Percentiles rank a stretch among this genome's conserved stretches.
Conservation (phyloP, 2,113 vertebrate genomes). For the Vimba vimba region DNA sequence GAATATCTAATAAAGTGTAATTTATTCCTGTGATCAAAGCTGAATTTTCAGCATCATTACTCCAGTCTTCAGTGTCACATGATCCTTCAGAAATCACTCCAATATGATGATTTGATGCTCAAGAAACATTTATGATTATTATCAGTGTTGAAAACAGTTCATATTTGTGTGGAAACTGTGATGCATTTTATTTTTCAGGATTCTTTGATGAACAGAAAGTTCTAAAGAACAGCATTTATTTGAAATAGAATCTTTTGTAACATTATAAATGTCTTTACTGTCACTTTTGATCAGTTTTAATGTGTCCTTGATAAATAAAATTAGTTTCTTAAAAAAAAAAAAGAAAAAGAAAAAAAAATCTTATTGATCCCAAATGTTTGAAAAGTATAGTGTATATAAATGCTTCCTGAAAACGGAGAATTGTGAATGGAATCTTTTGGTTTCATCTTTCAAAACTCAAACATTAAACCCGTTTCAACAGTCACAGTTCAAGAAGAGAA, state of each 20-base stretch:
- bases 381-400: background rate
- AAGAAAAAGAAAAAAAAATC: too few relatives aligned
- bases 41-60: background rate
- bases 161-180: background rate
- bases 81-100: background rate
- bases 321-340: too few relatives aligned
- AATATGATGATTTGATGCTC: background rate
- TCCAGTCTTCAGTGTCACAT: conserved; percentile 1
- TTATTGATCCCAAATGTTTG: too few relatives aligned
- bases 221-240: background rate
- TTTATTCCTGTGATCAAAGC: background rate
- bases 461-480: background rate
- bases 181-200: background rate
- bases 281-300: background rate
- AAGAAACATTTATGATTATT: background rate
- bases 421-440: background rate
- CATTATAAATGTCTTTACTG: background rate
- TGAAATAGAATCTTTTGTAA: background rate
- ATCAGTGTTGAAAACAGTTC: background rate
- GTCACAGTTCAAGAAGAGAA: background rate
- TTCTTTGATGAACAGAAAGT: background rate
- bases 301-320: background rate
- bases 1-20: background rate
- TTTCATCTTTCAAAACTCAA: background rate
- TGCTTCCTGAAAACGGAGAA: background rate